Conservation (phyloP, 1,140 invertebrate species). For the Drosophila aff. region DNA sequence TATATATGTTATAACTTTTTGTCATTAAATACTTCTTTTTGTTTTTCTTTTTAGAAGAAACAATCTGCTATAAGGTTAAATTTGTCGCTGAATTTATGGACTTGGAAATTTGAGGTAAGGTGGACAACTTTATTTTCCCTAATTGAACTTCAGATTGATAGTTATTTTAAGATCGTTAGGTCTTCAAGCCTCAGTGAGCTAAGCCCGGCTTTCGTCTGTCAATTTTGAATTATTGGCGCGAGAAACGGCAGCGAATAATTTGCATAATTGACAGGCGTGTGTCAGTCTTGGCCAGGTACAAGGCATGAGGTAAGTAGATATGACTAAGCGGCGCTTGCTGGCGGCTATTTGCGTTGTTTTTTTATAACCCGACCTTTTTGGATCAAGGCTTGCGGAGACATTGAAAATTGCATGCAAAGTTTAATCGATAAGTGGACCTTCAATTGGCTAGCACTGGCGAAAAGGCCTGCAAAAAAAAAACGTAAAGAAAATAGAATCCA, state of each 20-base stretch:
- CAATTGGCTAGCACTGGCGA: constrained; percentile 35
- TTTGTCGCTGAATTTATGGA: too few species aligned
- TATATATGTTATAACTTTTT: too few species aligned
- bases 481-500: constrained; percentile 26
- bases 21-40: too few species aligned
- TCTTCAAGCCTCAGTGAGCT: constrained; percentile 1
- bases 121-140: not conserved
- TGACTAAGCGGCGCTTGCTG: constrained; percentile 25
- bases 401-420: constrained; percentile 80
- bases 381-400: constrained; percentile 75
- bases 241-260: constrained; percentile 56
- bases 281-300: constrained; percentile 21
- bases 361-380: constrained; percentile 58
- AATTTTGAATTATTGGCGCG: constrained; percentile 36
- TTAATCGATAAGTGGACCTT: constrained; percentile 79
- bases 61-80: too few species aligned
- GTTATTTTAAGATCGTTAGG: constrained; percentile 17
- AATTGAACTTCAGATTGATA: not conserved
- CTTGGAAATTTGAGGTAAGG: too few species aligned
- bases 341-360: constrained; percentile 41
- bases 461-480: constrained; percentile 28
- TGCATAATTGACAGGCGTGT: constrained; percentile 65
- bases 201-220: constrained; percentile 22
- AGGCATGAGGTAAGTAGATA: constrained; percentile 14
- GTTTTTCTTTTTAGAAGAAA: too few species aligned